Evolutionary conservation across 1,140 invertebrate genomes (phyloP), one percentile per base, ranked within the genome.

Genomic region (Drosophila orosa): DNA sequence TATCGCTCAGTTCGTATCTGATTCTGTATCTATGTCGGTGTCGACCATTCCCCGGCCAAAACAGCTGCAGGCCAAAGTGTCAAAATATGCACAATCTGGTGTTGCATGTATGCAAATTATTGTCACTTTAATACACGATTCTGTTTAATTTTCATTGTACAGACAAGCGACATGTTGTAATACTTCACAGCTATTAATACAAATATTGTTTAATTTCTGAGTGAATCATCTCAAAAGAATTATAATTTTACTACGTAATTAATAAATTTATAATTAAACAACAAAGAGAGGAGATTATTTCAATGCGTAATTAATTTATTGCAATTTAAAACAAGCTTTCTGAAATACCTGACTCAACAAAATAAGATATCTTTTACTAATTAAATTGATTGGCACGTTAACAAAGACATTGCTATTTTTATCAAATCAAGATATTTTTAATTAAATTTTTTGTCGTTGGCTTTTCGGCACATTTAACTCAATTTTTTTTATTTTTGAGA

Each of bases 91-190:
- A 59, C 44, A 39, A 37, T 55, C 52, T 63, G 56, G 48, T 73
- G 68, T 66, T 59, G 63, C 63, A 61, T 52, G 50, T 87, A 82
- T 86, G 82, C 66, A 86, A 86, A 82, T 86, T 65, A 72, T 67
- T 48, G 31, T 62, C 78, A 62, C 61, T 81, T 65, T 25, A 61
- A 48, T 78, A 68, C 57, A 78, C 56, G 78, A 62, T 78, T 65
- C 37, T 47, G 57, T 60, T 67, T 71, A 80, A 85, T 80, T 72
- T 58, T 60, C 22, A 27, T 35, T 12, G 2, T 0, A 4, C 8
- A 25, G 44, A 25, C 24, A 47, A 47, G 24, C 24, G 15, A 25
- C 13, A 47, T 25, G 44, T 25, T 19, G 7, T 9, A 52, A 59
- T 10, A 17, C 37, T 2, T 29, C 10, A 13, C 5, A 31, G 47